These are phyloP conservation scores for Solea solea DNA, from an alignment of 2,113 vertebrate species.

Conservation along the genomic window DNA sequence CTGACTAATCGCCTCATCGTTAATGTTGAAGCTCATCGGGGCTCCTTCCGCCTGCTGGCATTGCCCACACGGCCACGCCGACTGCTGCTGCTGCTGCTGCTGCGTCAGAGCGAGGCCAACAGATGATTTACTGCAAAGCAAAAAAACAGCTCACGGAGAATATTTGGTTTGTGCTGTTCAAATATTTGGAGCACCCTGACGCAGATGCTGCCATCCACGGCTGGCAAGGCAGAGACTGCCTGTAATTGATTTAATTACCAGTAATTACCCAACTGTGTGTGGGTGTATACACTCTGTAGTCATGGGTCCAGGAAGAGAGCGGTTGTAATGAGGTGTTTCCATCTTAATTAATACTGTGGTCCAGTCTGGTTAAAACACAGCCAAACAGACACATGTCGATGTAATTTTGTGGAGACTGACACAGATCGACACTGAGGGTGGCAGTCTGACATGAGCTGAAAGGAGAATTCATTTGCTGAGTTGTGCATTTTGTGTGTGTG, in stretches of 20 bases:
- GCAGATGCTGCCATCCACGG: conserved; percentile 80
- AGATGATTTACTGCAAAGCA: conserved; percentile 41
- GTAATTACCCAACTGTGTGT: conserved; percentile 92
- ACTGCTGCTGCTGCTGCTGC: neutral
- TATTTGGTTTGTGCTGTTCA: conserved; percentile 89
- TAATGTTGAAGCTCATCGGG: conserved; percentile 81
- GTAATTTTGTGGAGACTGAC: conserved; percentile 75
- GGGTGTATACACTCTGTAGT: conserved; percentile 76
- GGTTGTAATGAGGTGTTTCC: conserved; percentile 82
- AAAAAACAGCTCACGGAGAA: conserved; percentile 53
- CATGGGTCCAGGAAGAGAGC: conserved; percentile 64
- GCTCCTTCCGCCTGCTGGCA: conserved; percentile 81
- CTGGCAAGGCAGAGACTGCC: conserved; percentile 82
- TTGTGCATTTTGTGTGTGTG: conserved; percentile 10
- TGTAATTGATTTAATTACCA: conserved; percentile 97
- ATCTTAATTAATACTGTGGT: conserved; percentile 82
- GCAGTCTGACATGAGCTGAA: conserved; percentile 53
- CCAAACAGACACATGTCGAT: conserved; percentile 72
- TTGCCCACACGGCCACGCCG: conserved; percentile 64
- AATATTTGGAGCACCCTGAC: conserved; percentile 87
- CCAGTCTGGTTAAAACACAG: conserved; percentile 75
- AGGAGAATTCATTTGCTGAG: conserved; percentile 36
- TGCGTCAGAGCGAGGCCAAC: conserved; percentile 12
- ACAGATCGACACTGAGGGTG: conserved; percentile 64
- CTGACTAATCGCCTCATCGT: conserved; percentile 78